A percentile compares a stretch with the other conserved stretches of the same genome.
Evolutionary conservation across 2,888 invertebrate species (phyloP).

Genomic region (Archaeoteleia sp.): DNA sequence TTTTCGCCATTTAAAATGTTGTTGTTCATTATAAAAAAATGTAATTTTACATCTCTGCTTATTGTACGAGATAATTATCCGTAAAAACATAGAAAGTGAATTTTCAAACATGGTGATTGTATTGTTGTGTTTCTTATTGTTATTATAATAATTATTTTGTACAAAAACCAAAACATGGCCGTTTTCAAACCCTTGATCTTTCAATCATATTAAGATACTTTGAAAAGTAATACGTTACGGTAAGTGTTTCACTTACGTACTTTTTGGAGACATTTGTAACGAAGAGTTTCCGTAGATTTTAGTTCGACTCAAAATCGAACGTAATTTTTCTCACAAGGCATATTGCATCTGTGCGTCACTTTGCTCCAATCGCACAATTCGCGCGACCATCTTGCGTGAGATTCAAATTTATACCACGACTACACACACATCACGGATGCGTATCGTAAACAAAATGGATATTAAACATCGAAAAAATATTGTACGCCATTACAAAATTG

Average conservation of each 20-base stretch:
- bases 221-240: background rate
- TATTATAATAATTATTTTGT: constrained; percentile 45
- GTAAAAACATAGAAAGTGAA: constrained; percentile 25
- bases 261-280: constrained; percentile 29
- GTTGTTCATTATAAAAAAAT: too few species aligned
- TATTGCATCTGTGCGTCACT: background rate
- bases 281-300: constrained; percentile 27
- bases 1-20: too few species aligned
- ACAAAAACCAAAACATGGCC: constrained; percentile 7
- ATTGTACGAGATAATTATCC: background rate
- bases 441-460: too few species aligned
- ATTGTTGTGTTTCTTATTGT: constrained; percentile 27
- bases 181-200: constrained; percentile 10
- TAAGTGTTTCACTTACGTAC: constrained; percentile 11
- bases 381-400: too few species aligned
- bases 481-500: too few species aligned
- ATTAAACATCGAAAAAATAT: too few species aligned
- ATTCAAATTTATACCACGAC: too few species aligned
- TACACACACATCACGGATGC: too few species aligned
- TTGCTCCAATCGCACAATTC: background rate
- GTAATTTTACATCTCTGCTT: constrained; percentile 15
- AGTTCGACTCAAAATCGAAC: constrained; percentile 48
- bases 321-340: constrained; percentile 33
- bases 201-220: background rate
- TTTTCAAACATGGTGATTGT: constrained; percentile 13